Percentiles rank a stretch among this genome's conserved stretches.
Conservation (phyloP, 1,140 invertebrate species). For the Melitaea cinxia region DNA sequence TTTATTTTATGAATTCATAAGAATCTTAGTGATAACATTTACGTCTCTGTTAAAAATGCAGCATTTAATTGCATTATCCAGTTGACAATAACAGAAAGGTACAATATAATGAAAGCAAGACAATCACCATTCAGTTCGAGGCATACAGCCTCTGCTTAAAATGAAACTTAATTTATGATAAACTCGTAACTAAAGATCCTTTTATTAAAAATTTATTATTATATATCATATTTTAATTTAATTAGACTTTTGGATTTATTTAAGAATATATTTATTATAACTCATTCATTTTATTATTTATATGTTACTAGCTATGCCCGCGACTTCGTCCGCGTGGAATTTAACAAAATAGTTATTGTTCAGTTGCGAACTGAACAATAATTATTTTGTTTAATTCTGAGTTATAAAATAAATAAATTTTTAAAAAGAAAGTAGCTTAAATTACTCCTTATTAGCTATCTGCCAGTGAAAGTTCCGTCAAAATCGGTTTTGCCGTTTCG, state of each 20-base stretch:
- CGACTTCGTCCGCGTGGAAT: too few species aligned
- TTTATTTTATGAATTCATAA: neutral
- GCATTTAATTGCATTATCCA: constrained; percentile 27
- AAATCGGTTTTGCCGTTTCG: too few species aligned
- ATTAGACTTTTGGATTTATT: neutral
- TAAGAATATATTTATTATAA: neutral
- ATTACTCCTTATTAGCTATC: too few species aligned
- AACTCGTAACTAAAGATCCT: neutral
- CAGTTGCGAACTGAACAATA: too few species aligned
- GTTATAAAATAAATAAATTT: too few species aligned
- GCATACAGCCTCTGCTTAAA: constrained; percentile 1
- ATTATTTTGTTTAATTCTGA: too few species aligned
- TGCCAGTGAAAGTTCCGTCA: too few species aligned
- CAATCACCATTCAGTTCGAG: constrained; percentile 20
- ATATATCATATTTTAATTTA: neutral
- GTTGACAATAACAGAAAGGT: constrained; percentile 14
- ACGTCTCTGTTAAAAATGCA: constrained; percentile 12
- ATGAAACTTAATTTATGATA: constrained; percentile 12
- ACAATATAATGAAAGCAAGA: constrained; percentile 14
- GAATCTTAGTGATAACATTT: neutral
- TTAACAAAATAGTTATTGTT: too few species aligned
- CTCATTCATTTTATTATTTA: too few species aligned
- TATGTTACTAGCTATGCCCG: too few species aligned
- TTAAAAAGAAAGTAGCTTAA: too few species aligned
- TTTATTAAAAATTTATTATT: neutral